Percentiles rank a stretch among this genome's conserved stretches.
Conservation (phyloP, 1,140 invertebrate species). For the Drosophila serrata region DNA sequence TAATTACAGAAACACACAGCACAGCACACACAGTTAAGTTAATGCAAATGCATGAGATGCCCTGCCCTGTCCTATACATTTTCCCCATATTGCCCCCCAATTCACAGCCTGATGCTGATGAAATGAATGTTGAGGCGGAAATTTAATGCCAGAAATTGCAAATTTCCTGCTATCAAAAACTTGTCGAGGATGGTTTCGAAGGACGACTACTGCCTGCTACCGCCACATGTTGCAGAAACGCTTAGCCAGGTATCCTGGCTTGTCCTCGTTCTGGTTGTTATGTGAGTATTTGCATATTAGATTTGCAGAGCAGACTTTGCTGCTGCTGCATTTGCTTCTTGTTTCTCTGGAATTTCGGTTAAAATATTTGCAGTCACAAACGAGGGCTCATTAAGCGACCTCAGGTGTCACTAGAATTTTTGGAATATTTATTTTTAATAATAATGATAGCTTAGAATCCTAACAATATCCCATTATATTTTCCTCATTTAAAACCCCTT, state of each 20-base stretch:
- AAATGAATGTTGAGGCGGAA: conserved; percentile 65
- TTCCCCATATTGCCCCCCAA: neutral
- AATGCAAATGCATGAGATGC: conserved; percentile 49
- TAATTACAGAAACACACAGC: conserved; percentile 43
- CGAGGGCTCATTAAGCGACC: conserved; percentile 3
- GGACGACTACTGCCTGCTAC: conserved; percentile 10
- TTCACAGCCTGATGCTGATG: conserved; percentile 10
- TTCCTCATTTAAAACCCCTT: neutral
- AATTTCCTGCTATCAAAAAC: conserved; percentile 79
- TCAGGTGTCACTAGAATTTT: neutral
- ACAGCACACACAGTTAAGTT: conserved; percentile 3
- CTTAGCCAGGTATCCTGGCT: conserved; percentile 9
- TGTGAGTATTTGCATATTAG: conserved; percentile 69
- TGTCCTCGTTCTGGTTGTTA: conserved; percentile 20
- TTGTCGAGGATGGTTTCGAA: conserved; percentile 37
- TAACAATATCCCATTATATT: too few species aligned
- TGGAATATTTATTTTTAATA: neutral
- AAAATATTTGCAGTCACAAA: conserved; percentile 1
- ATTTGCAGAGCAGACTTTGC: conserved; percentile 53
- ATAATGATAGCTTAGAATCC: too few species aligned
- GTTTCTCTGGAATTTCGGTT: neutral
- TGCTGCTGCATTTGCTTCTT: conserved; percentile 10
- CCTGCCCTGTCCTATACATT: neutral
- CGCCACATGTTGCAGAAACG: conserved; percentile 20
- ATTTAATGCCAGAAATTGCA: conserved; percentile 81